These are phyloP conservation scores for Crocidura indochinensis DNA, from an alignment of 2,797 vertebrate species.

Conservation along the genomic window DNA sequence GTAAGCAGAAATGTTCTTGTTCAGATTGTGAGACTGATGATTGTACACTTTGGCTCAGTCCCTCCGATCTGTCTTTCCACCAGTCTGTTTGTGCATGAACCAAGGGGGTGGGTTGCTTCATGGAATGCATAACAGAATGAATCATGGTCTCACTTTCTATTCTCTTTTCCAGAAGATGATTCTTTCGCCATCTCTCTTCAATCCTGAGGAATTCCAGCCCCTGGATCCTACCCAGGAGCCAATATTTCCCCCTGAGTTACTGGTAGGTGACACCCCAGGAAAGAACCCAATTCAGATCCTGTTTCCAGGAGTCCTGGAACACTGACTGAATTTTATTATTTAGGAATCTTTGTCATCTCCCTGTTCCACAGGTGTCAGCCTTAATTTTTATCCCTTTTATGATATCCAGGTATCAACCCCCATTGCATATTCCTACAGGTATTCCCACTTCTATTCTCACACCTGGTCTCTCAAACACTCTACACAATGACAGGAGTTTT, in stretches of 20 bases:
- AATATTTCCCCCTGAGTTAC: conserved; percentile 97
- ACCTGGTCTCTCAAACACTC: not conserved
- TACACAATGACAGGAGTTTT: not conserved
- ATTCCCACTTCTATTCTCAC: too few species aligned
- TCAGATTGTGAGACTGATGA: too few species aligned
- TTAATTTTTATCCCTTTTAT: not conserved
- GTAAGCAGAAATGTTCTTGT: conserved; percentile 55
- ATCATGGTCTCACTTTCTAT: not conserved
- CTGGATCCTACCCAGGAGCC: conserved; percentile 96
- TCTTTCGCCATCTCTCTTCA: conserved; percentile 90
- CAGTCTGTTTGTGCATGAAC: not conserved
- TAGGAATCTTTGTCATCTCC: not conserved
- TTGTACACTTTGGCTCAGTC: too few species aligned
- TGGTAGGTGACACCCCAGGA: conserved; percentile 88
- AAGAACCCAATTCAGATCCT: not conserved
- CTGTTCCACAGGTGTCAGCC: not conserved
- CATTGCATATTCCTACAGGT: not conserved
- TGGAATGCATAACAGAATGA: not conserved
- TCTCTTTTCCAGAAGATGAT: conserved; percentile 77
- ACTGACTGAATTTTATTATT: not conserved
- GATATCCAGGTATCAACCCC: not conserved
- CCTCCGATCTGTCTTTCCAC: not conserved
- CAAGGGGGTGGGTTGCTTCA: not conserved
- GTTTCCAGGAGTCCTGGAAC: not conserved
- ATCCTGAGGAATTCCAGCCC: conserved; percentile 93